Evolutionary conservation across 2,113 vertebrate species (phyloP), one percentile per base, ranked within the genome.

Genomic region (Centropristis striata): DNA sequence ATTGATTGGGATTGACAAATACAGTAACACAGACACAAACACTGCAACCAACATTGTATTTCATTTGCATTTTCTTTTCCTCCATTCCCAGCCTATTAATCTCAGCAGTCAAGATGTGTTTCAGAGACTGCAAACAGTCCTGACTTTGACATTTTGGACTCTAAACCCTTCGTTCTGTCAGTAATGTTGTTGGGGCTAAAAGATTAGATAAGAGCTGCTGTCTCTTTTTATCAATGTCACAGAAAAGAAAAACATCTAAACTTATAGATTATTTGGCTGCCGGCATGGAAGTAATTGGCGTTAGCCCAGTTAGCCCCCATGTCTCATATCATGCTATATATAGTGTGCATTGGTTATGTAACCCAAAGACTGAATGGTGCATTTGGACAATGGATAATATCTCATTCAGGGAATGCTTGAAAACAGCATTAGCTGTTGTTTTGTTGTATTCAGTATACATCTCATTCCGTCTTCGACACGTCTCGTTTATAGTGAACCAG

Each of bases 281-380:
- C 73, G 90, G 71, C 82, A 60, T 78, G 66, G 74, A 83, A 84
- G 70, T 78, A 88, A 90, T 84, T 85, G 85, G 67, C 36, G 0
- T 50, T 82, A 87, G 81, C 86, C 80, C 60, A 81, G 82, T 83
- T 88, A 81, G 61, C 79, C 67, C 75, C 68, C 65, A 16, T 42
- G 25, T 50, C 36, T 70, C 12, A 0, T 57, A 74, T 85, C 61
- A 72, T 47, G 68, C 70, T 78, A 85, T 49, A 67, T 64, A 51
- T 61, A 60, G 41, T 71, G 60, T 75, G 44, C 50, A 6, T 59
- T 25, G 61, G 42, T 90, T 81, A 86, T n/a, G 55, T 69, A 86
- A 76, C 44, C n/a, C 13, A 13, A 27, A 70, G 36, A 28, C n/a
- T 16, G 42, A 60, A 25, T 21, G 23, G 54, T 12, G 44, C 37